Base-by-base conservation (phyloP, 1,140 invertebrate genomes). In the Penaeus japonicus region DNA sequence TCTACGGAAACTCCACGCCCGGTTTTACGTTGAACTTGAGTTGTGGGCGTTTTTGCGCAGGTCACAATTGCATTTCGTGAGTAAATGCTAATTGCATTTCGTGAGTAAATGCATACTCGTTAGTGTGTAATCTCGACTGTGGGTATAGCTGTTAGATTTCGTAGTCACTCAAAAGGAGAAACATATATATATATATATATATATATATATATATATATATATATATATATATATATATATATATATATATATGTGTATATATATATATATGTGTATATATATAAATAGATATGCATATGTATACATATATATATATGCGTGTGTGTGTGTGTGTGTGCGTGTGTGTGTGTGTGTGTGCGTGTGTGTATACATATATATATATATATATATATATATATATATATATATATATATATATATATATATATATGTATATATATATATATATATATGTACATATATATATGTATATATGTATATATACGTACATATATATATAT, bases 161-260 rank as follows among this genome's bases (percentile, higher is more conserved):
- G n/a, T n/a, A n/a, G n/a, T n/a, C n/a, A n/a, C n/a, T n/a, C n/a
- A n/a, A n/a, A n/a, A n/a, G n/a, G n/a, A n/a, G 17, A 22, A 27
- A 70, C n/a, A 70, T 70, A n/a, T n/a, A 70, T 70, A 70, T 70
- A 18, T 70, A n/a, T 70, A 70, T 70, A 22, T 22, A 22, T 70
- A n/a, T 70, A 70, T 70, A n/a, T 70, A 70, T 70, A 70, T 70
- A 70, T 70, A 18, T 70, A 70, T 70, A 70, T 70, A 70, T 70
- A 70, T 70, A 70, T 70, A 70, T 70, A 70, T 70, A 70, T 70
- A 70, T 22, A 70, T 70, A 70, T 70, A 70, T 70, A 70, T 70
- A 70, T 70, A 70, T 70, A 70, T 70, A 70, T 70, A 70, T 70
- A 70, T 70, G n/a, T 70, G n/a, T 70, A 70, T 70, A 70, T 70